phyloP scores from a whole-genome alignment of 37 sponge, comb jelly and placozoan genomes.

The Spongilla lacustris region DNA sequence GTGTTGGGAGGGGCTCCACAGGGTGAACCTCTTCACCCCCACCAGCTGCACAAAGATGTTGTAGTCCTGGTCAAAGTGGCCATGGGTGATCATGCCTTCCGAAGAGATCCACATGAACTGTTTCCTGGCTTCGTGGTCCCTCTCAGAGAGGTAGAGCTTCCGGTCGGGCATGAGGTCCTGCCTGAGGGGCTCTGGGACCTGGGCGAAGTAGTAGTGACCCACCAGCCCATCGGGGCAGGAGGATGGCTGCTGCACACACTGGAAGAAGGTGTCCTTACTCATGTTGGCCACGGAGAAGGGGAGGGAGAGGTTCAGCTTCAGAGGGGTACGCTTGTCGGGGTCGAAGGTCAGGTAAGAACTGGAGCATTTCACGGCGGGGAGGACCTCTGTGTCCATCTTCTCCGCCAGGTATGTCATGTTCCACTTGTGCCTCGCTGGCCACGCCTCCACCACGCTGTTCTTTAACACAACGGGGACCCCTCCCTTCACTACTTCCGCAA shows the following conservation, averaged over 20 bases:
- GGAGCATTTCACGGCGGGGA: conserved; percentile 74
- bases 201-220: conserved; percentile 87
- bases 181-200: conserved; percentile 50
- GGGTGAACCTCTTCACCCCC: conserved; percentile 86
- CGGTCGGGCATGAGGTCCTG: conserved; percentile 51
- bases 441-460: conserved; percentile 62
- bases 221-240: conserved; percentile 46
- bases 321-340: conserved; percentile 68
- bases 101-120: conserved; percentile 95
- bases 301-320: conserved; percentile 75
- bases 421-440: conserved; percentile 78
- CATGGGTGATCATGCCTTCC: conserved; percentile 87
- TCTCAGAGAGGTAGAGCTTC: conserved; percentile 53
- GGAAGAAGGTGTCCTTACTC: conserved; percentile 64
- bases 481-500: conserved; percentile 31
- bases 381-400: conserved; percentile 24
- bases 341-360: conserved; percentile 81
- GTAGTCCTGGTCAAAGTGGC: conserved; percentile 91
- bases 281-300: conserved; percentile 72
- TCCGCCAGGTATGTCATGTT: conserved; percentile 60
- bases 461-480: conserved; percentile 63
- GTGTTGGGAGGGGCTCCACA: conserved; percentile 78
- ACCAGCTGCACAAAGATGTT: conserved; percentile 87
- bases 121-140: conserved; percentile 49
- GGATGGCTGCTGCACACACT: conserved; percentile 31